Base-by-base conservation (phyloP, 2,113 vertebrate genomes). In the Sebastes schlegelii region DNA sequence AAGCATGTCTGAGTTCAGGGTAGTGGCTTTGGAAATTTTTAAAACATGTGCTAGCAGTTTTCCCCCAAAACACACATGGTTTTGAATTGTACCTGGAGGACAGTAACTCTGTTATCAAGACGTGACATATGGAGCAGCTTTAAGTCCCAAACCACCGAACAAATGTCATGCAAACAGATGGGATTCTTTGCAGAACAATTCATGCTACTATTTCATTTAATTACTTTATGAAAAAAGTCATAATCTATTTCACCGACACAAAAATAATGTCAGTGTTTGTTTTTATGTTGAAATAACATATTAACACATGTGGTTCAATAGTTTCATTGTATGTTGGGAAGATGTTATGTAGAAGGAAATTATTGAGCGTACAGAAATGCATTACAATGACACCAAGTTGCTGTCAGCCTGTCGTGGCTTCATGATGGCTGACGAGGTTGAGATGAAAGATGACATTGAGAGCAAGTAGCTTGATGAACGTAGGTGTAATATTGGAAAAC, bases 11-110 rank as follows among this genome's bases (percentile, higher is more conserved):
- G 80, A 85, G 85, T 79, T 87, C 42, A 86, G 62, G 42, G 16
- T 74, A 40, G 34, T 16, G 60, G 65, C 66, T 79, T 82, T 80
- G 63, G 51, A 86, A 75, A 92, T 89, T 88, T 23, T 66, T 62
- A 34, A 86, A 89, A 86, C 81, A 82, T 77, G 73, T 85, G 69
- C 48, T 16, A 6, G 67, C 55, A 57, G 43, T 60, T 77, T 68
- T 45, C 42, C 57, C 58, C 6, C 3, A 4, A 85, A 80, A 72
- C 64, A 63, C 58, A 71, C 17, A 16, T 60, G 62, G 58, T 61
- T 87, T 54, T 52, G 69, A 69, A 67, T 49, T 68, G 48, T 70
- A 81, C 74, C 83, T 83, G 40, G 63, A 70, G 77, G 76, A 89
- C 76, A 78, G 64, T 67, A 83, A 74, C 66, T 43, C 70, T 66